These are phyloP conservation scores for Plagodis pulveraria DNA, from an alignment of 2,888 invertebrate species.

Conservation along the genomic window DNA sequence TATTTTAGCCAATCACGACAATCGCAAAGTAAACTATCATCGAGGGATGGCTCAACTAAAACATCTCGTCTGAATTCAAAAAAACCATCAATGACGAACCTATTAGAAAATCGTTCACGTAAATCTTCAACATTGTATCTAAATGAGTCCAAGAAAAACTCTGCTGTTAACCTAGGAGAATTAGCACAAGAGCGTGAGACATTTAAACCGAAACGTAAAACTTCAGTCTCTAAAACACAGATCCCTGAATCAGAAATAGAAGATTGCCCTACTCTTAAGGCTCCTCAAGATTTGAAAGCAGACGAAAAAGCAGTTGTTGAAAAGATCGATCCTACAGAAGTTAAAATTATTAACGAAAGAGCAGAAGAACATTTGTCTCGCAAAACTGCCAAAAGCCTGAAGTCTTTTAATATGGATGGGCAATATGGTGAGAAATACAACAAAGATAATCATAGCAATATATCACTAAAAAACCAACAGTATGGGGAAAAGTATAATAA, in stretches of 20 bases:
- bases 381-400: slow-evolving; percentile 64
- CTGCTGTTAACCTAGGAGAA: slow-evolving; percentile 66
- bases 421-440: slow-evolving; percentile 72
- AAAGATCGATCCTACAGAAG: slow-evolving; percentile 70
- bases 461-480: slow-evolving; percentile 70
- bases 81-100: slow-evolving; percentile 78
- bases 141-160: slow-evolving; percentile 81
- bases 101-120: slow-evolving; percentile 72
- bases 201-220: slow-evolving; percentile 72
- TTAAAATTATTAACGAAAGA: slow-evolving; percentile 68
- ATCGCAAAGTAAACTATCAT: slow-evolving; percentile 70
- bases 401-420: slow-evolving; percentile 74
- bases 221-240: slow-evolving; percentile 65
- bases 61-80: slow-evolving; percentile 77
- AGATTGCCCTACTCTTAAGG: slow-evolving; percentile 79
- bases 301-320: slow-evolving; percentile 79
- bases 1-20: slow-evolving; percentile 84
- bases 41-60: slow-evolving; percentile 71
- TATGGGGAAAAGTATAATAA: slow-evolving; percentile 71
- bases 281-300: slow-evolving; percentile 78
- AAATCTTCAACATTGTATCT: slow-evolving; percentile 76
- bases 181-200: slow-evolving; percentile 65
- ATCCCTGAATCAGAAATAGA: slow-evolving; percentile 82
- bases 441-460: slow-evolving; percentile 72
- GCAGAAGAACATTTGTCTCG: slow-evolving; percentile 66